Percentiles rank a stretch among this genome's conserved stretches.
Conservation (phyloP, 2,797 vertebrate species). For the Coluber constrictor region DNA sequence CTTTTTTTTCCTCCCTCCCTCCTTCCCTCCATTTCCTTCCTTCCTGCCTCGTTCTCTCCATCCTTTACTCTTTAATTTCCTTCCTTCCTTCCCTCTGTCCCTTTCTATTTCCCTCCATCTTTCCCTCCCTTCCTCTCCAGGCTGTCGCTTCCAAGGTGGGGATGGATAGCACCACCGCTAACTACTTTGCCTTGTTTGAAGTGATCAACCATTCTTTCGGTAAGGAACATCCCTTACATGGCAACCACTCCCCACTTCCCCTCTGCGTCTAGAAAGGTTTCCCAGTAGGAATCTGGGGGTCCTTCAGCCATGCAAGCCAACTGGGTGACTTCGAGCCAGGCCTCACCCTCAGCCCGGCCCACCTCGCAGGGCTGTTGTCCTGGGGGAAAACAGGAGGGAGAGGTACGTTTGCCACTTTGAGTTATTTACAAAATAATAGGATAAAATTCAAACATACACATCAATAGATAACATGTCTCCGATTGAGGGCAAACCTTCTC, state of each 20-base stretch:
- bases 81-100: too few species aligned
- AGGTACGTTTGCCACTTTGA: too few species aligned
- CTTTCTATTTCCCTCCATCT: background rate
- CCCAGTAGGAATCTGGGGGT: rapidly evolving
- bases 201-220: conserved; percentile 97
- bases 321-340: background rate
- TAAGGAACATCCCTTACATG: conserved; percentile 65
- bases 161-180: conserved; percentile 92
- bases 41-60: too few species aligned
- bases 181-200: conserved; percentile 97
- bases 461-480: background rate
- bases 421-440: background rate
- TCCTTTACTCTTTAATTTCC: background rate
- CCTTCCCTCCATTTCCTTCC: too few species aligned
- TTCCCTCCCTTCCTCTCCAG: conserved; percentile 61
- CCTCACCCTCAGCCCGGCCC: background rate
- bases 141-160: conserved; percentile 89
- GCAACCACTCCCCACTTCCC: rapidly evolving
- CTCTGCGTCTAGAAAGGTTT: rapidly evolving
- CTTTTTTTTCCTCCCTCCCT: too few species aligned
- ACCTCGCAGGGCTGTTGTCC: background rate
- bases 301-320: background rate
- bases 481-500: background rate
- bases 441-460: rapidly evolving
- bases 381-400: background rate